phyloP scores from a whole-genome alignment of 2,888 invertebrate species.

The Calliphora vomitoria region DNA sequence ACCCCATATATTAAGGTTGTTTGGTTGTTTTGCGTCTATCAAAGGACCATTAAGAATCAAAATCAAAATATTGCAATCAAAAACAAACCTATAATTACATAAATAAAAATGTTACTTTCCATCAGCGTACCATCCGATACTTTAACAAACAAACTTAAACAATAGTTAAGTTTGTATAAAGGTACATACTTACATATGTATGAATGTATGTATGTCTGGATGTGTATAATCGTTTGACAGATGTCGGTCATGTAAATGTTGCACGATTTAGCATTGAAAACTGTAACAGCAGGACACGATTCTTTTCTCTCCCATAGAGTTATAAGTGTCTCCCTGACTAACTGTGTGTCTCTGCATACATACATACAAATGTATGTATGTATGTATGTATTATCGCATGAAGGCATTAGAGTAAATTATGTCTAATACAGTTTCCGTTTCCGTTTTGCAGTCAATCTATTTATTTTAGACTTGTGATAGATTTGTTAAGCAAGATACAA shows the following conservation, averaged over 20 bases:
- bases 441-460: constrained; percentile 62
- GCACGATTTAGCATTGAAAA: constrained; percentile 19
- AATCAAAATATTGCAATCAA: constrained; percentile 70
- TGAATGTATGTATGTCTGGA: background rate
- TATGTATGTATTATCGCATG: background rate
- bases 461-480: constrained; percentile 56
- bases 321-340: constrained; percentile 15
- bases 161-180: background rate
- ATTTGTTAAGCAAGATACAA: background rate
- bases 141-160: constrained; percentile 1
- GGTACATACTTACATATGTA: background rate
- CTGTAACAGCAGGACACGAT: constrained; percentile 68
- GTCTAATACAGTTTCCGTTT: constrained; percentile 72
- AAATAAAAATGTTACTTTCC: constrained; percentile 60
- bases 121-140: constrained; percentile 14
- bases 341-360: background rate
- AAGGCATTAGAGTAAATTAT: constrained; percentile 57
- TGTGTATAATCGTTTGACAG: constrained; percentile 51
- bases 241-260: constrained; percentile 63
- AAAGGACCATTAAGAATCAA: constrained; percentile 16
- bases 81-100: constrained; percentile 69
- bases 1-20: constrained; percentile 34
- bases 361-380: background rate
- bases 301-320: constrained; percentile 25
- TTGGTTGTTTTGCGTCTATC: constrained; percentile 6